phyloP scores from a whole-genome alignment of 2,797 vertebrate genomes.

The Rallus crepitans region DNA sequence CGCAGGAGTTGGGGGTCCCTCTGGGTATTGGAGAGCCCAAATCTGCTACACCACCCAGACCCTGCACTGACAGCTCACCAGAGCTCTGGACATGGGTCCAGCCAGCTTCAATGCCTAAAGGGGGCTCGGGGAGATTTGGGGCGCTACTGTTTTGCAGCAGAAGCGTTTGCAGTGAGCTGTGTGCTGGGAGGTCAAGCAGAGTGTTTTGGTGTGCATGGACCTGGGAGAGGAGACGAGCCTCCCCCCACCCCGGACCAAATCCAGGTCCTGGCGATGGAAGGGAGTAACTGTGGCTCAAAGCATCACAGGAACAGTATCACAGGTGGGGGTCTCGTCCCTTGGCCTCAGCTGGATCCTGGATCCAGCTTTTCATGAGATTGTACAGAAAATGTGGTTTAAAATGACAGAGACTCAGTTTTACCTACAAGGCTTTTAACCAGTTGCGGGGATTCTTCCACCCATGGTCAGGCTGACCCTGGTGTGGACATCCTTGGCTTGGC shows the following conservation, averaged over 20 bases:
- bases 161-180: not conserved
- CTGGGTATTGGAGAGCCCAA: not conserved
- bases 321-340: not conserved
- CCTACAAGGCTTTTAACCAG: not conserved
- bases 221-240: not conserved
- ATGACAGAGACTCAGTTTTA: not conserved
- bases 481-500: not conserved
- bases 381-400: not conserved
- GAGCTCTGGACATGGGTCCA: not conserved
- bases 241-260: not conserved
- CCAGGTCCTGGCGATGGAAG: not conserved
- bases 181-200: not conserved
- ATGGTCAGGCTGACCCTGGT: not conserved
- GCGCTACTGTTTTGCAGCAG: not conserved
- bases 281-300: not conserved
- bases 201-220: fast-evolving
- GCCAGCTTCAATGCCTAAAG: not conserved
- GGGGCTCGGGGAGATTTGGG: not conserved
- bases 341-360: not conserved
- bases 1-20: no score
- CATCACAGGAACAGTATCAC: not conserved
- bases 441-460: not conserved
- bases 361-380: not conserved
- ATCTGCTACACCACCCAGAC: not conserved
- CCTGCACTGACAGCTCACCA: not conserved